phyloP scores from a whole-genome alignment of 2,113 vertebrate species.

The Otolemur garnettii region DNA sequence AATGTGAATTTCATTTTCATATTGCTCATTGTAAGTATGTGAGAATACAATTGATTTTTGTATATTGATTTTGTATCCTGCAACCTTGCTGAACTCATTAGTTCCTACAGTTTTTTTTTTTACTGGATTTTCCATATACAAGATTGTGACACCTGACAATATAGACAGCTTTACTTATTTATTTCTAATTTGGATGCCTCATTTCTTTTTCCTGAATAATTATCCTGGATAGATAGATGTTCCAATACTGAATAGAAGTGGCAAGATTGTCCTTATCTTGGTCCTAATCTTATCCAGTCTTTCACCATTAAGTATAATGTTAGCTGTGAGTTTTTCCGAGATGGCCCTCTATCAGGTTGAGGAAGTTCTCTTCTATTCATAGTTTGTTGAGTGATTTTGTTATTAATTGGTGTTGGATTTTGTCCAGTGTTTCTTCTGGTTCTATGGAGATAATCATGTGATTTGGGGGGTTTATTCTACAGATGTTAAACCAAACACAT shows the following conservation, averaged over 20 bases:
- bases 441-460: neutral
- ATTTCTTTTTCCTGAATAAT: conserved; percentile 17
- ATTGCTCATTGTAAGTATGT: neutral
- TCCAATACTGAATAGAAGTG: neutral
- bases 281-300: neutral
- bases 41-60: conserved; percentile 24
- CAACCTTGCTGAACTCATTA: conserved; percentile 2
- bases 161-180: neutral
- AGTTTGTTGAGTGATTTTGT: conserved; percentile 21
- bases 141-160: neutral
- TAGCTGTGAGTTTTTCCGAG: neutral
- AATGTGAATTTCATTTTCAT: conserved; percentile 40
- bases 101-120: neutral
- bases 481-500: neutral
- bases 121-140: conserved; percentile 17
- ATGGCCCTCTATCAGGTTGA: neutral
- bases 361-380: neutral
- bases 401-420: neutral
- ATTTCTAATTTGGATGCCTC: neutral
- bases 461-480: neutral
- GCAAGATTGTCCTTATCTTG: neutral
- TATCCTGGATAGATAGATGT: neutral
- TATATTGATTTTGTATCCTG: neutral
- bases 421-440: neutral
- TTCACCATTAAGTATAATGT: neutral